These are phyloP conservation scores for Tetrao urogallus DNA, from an alignment of 2,113 vertebrate species.

Conservation along the genomic window DNA sequence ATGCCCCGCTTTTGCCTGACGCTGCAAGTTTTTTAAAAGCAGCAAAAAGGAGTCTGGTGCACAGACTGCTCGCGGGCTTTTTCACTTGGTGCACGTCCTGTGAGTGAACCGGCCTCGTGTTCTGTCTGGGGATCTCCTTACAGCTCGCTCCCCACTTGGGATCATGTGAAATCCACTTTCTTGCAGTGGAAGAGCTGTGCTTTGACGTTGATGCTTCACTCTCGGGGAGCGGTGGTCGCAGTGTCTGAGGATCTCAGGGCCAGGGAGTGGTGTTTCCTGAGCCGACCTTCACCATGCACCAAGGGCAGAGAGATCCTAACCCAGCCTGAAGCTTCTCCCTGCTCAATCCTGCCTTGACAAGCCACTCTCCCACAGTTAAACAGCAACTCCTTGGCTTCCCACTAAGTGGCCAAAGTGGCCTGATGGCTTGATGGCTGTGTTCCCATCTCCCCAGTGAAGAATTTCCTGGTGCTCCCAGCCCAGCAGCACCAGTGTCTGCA, in stretches of 20 bases:
- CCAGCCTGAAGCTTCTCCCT: not conserved
- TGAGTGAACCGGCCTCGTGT: not conserved
- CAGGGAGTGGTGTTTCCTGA: not conserved
- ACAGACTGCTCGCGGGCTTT: not conserved
- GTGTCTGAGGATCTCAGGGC: not conserved
- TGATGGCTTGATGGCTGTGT: not conserved
- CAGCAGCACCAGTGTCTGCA: constrained; percentile 26
- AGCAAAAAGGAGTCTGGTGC: not conserved
- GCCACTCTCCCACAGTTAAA: not conserved
- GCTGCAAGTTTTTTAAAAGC: not conserved
- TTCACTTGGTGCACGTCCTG: not conserved
- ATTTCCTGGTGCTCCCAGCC: constrained; percentile 47
- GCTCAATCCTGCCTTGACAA: not conserved
- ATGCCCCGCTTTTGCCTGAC: constrained; percentile 38
- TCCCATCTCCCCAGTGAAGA: not conserved
- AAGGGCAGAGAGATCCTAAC: not conserved
- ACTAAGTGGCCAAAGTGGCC: not conserved
- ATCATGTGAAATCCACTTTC: not conserved
- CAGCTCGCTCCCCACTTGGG: not conserved
- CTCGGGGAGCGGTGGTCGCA: not conserved
- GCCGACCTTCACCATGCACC: not conserved
- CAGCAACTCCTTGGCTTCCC: constrained; percentile 17
- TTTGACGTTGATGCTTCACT: not conserved
- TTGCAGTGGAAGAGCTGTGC: not conserved
- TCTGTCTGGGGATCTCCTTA: not conserved